Evolutionary conservation across 2,113 vertebrate species (phyloP).

Genomic region (Podarcis muralis): DNA sequence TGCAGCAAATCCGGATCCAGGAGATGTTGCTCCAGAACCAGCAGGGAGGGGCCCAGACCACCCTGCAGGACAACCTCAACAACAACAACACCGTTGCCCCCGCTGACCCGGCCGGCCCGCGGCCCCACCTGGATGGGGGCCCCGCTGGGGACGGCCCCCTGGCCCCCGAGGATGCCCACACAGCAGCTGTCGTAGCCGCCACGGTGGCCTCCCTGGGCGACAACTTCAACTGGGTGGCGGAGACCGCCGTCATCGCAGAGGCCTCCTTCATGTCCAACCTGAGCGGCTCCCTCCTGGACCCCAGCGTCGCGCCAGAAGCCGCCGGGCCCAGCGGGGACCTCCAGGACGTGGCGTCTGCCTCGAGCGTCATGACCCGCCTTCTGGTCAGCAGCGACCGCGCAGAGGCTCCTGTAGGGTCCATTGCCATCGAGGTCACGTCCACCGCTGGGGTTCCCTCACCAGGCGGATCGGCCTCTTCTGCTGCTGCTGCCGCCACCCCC

Average conservation of each 20-base stretch:
- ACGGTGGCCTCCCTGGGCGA: constrained; percentile 23
- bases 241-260: constrained; percentile 88
- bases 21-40: constrained; percentile 96
- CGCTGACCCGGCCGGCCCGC: accelerated
- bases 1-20: constrained; percentile 96
- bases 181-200: constrained; percentile 12
- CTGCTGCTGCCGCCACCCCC: accelerated
- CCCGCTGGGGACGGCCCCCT: neutral
- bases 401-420: constrained; percentile 34
- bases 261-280: constrained; percentile 80
- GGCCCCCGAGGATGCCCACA: constrained; percentile 43
- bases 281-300: constrained; percentile 70
- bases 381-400: constrained; percentile 52
- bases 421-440: constrained; percentile 65
- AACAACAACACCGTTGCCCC: constrained; percentile 81
- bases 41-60: constrained; percentile 87
- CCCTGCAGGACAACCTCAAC: constrained; percentile 93
- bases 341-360: neutral
- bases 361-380: constrained; percentile 62
- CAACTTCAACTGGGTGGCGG: constrained; percentile 88
- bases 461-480: accelerated
- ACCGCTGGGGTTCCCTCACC: neutral
- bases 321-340: constrained; percentile 4
- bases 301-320: neutral
- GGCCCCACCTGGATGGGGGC: neutral